Evolutionary conservation across 2,888 invertebrate species (phyloP).

Genomic region (Limnephilus lunatus): DNA sequence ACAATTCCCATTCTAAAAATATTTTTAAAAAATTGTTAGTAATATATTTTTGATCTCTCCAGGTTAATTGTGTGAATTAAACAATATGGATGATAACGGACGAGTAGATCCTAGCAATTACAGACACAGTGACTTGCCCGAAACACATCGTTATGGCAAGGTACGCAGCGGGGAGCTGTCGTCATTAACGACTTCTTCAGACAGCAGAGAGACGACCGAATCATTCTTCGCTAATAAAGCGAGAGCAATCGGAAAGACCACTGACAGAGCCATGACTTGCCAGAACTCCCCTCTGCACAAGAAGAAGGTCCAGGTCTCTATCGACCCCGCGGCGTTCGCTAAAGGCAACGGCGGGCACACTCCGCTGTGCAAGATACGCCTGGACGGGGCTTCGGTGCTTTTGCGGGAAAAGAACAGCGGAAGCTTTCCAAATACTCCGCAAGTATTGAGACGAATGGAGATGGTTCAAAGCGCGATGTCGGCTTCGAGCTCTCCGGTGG

Average conservation of each 20-base stretch:
- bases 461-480: slow-evolving; percentile 71
- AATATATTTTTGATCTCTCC: not conserved
- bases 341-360: slow-evolving; percentile 65
- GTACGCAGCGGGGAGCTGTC: slow-evolving; percentile 72
- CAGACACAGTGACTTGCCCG: slow-evolving; percentile 69
- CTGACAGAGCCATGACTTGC: slow-evolving; percentile 59
- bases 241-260: slow-evolving; percentile 59
- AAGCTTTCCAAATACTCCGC: slow-evolving; percentile 71
- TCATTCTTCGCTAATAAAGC: slow-evolving; percentile 55
- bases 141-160: slow-evolving; percentile 73
- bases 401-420: slow-evolving; percentile 66
- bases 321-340: slow-evolving; percentile 72
- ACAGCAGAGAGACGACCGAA: slow-evolving; percentile 46
- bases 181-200: slow-evolving; percentile 49
- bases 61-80: slow-evolving; percentile 26
- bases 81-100: slow-evolving; percentile 62
- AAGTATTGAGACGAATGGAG: slow-evolving; percentile 70
- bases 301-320: slow-evolving; percentile 62
- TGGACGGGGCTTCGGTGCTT: slow-evolving; percentile 70
- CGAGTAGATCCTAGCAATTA: slow-evolving; percentile 71
- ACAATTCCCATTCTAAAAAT: not conserved
- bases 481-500: slow-evolving; percentile 74
- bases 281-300: slow-evolving; percentile 59
- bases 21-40: not conserved
- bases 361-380: slow-evolving; percentile 71